Conservation (phyloP, 2,888 invertebrate genomes). For the Masnerella sp. region DNA sequence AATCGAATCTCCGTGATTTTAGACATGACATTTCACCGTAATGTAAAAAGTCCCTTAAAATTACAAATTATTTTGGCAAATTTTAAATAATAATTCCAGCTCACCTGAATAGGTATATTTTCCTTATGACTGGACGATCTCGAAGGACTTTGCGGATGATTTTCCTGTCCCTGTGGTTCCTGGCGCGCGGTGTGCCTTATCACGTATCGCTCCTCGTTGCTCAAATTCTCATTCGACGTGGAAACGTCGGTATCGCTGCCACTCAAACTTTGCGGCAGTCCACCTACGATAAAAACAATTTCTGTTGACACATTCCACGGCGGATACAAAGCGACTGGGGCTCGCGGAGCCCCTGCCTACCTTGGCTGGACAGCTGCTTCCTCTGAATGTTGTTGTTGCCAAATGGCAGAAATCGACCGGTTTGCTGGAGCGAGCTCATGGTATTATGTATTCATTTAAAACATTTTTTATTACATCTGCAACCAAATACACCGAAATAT, state of each 20-base stretch:
- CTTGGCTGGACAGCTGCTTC: conserved; percentile 80
- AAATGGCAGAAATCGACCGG: conserved; percentile 81
- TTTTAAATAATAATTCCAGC: no score
- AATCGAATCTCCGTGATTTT: no score
- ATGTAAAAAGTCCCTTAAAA: no score
- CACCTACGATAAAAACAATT: conserved; percentile 75
- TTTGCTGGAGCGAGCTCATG: conserved; percentile 83
- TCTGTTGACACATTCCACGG: conserved; percentile 47
- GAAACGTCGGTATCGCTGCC: conserved; percentile 94
- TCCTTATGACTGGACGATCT: conserved; percentile 79
- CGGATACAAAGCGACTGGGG: conserved; percentile 40
- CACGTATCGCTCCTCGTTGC: conserved; percentile 90
- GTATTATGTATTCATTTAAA: conserved; percentile 72
- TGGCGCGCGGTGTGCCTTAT: conserved; percentile 89
- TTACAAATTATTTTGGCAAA: no score
- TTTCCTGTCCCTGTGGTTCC: conserved; percentile 95
- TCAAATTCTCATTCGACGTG: conserved; percentile 93
- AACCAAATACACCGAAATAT: conserved; percentile 62
- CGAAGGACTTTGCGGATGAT: conserved; percentile 81
- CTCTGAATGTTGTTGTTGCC: conserved; percentile 81
- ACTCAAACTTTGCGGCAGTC: conserved; percentile 87
- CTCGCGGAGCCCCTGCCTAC: conserved; percentile 60
- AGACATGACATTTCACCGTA: no score
- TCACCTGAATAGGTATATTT: conserved; percentile 75
- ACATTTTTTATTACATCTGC: conserved; percentile 76